These are phyloP conservation scores for Melieria omissa DNA, from an alignment of 2,888 invertebrate species.

Conservation along the genomic window DNA sequence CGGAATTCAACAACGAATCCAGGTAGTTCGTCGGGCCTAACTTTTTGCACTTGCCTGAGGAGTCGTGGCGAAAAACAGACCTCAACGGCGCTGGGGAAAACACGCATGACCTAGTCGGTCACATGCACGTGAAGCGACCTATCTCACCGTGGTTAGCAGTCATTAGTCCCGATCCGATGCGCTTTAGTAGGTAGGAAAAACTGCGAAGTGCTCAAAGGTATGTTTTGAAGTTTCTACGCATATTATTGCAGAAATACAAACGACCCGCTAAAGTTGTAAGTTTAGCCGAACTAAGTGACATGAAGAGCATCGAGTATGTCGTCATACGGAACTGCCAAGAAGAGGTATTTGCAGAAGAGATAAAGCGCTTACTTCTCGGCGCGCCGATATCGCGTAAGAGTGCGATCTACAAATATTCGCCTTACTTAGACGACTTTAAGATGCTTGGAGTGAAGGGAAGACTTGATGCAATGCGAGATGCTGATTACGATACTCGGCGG, in stretches of 20 bases:
- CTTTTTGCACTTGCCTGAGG: neutral
- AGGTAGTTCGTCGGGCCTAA: constrained; percentile 32
- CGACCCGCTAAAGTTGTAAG: constrained; percentile 1
- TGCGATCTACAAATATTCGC: too few relatives aligned
- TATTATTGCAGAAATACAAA: too few relatives aligned
- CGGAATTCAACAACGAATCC: constrained; percentile 5
- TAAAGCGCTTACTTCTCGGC: too few relatives aligned
- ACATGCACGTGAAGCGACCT: neutral
- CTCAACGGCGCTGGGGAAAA: too few relatives aligned
- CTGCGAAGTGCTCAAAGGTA: too few relatives aligned
- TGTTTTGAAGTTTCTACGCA: too few relatives aligned
- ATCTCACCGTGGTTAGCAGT: neutral
- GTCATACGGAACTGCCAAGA: constrained; percentile 11
- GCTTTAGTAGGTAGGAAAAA: neutral
- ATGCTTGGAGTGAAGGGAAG: too few relatives aligned
- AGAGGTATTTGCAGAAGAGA: neutral
- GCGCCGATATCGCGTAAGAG: too few relatives aligned
- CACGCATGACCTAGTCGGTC: too few relatives aligned
- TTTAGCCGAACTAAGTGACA: neutral
- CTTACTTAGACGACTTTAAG: too few relatives aligned
- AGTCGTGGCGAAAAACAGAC: constrained; percentile 2
- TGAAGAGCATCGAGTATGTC: constrained; percentile 8
- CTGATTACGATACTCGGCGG: too few relatives aligned
- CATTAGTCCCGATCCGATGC: constrained; percentile 8
- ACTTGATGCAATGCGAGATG: too few relatives aligned